Evolutionary conservation across 2,888 invertebrate species (phyloP), one percentile per base, ranked within the genome.

Genomic region (Peribatodes rhomboidaria): DNA sequence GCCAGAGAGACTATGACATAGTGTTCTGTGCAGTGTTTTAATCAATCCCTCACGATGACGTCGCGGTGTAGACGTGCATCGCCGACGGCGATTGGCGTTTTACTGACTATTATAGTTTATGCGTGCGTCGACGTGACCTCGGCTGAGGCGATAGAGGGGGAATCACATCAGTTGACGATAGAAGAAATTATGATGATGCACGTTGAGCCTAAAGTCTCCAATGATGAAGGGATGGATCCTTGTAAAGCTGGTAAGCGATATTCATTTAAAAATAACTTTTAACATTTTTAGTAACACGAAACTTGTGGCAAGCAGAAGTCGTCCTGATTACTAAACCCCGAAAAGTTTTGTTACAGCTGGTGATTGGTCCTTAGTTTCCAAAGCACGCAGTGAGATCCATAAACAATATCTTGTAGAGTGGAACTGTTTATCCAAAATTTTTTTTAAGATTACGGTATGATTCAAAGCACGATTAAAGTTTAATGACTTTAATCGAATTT

Each of bases 221-320:
- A 94, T 69, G 97, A 97, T 84, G 88, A 96, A 71, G 96, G 97
- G 83, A 92, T 97, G 94, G 97, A 97, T 90, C 96, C 97, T 61
- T 97, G 97, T 89, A 97, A 97, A 94, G 96, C 97, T 84, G 96
- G 97, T 97, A 90, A 95, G 95, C 87, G n/a, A 14, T 7, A 2
- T 9, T 8, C 20, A 20, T 8, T 39, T n/a, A 35, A 7, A 3
- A 7, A 35, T 9, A 1, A 35, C 9, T 35, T 35, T 27, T 4
- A 27, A 2, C 27, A 27, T 27, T 27, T 27, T 27, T 6, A 27
- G 27, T 27, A 6, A 27, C 27, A 4, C 2, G 6, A 27, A 27
- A n/a, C n/a, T n/a, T n/a, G n/a, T n/a, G n/a, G n/a, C n/a, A n/a
- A n/a, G n/a, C n/a, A n/a, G n/a, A n/a, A n/a, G n/a, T n/a, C n/a